phyloP scores from a whole-genome alignment of 2,888 invertebrate genomes.

The Ophion slaviceki region DNA sequence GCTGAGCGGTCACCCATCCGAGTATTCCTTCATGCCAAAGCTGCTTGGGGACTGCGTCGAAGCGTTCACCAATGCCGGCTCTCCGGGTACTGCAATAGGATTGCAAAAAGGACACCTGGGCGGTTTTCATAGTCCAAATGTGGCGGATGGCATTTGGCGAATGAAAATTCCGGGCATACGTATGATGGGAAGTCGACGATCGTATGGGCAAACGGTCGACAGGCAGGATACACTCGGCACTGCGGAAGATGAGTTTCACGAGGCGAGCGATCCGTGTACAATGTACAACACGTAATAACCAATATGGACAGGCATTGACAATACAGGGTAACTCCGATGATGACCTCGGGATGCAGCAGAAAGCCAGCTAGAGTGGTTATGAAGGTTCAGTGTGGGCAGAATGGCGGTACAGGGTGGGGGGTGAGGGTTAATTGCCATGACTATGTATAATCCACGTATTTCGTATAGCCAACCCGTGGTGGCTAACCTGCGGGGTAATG shows the following conservation, averaged over 20 bases:
- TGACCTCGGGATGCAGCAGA: slow-evolving; percentile 28
- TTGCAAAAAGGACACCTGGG: neutral
- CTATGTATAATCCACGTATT: slow-evolving; percentile 60
- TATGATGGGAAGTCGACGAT: neutral
- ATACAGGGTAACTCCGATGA: slow-evolving; percentile 34
- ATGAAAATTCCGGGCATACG: neutral
- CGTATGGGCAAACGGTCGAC: neutral
- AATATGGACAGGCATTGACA: slow-evolving; percentile 9
- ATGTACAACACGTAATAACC: slow-evolving; percentile 16
- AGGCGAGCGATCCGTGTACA: slow-evolving; percentile 5
- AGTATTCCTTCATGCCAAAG: neutral
- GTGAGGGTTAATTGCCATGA: slow-evolving; percentile 60
- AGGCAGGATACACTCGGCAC: neutral
- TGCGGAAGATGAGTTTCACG: neutral
- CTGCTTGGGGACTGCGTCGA: neutral
- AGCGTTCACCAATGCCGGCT: neutral
- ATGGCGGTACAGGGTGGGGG: slow-evolving; percentile 1
- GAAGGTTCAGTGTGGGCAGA: neutral
- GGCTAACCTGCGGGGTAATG: slow-evolving; percentile 52
- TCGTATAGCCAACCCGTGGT: slow-evolving; percentile 37
- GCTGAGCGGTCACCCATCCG: neutral
- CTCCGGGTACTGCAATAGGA: neutral
- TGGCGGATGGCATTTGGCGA: neutral
- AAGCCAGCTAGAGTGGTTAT: slow-evolving; percentile 48
- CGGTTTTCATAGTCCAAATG: neutral